These are phyloP conservation scores for Trachymyrmex cornetzi DNA, from an alignment of 1,140 invertebrate genomes.

Conservation along the genomic window DNA sequence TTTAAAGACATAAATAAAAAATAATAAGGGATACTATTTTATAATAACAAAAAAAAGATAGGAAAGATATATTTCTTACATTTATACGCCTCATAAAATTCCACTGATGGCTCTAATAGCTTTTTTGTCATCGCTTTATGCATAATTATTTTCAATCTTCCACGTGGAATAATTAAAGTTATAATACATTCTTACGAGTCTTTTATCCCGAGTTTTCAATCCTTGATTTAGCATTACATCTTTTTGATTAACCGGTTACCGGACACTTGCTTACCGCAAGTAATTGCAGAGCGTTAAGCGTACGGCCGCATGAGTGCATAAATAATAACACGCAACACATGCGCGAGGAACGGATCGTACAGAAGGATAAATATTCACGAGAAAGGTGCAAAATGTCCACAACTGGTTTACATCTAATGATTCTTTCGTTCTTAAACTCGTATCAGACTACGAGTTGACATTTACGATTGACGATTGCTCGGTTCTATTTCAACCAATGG, in stretches of 20 bases:
- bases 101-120: neutral
- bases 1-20: neutral
- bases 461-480: too few relatives aligned
- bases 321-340: constrained; percentile 31
- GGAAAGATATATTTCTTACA: neutral
- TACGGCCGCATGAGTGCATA: neutral
- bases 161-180: neutral
- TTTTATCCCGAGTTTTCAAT: neutral
- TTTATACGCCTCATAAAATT: constrained; percentile 6
- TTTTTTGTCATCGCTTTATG: neutral
- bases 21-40: neutral
- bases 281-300: constrained; percentile 3
- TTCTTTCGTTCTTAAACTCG: constrained; percentile 23
- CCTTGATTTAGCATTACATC: neutral
- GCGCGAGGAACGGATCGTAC: neutral
- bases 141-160: neutral
- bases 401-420: constrained; percentile 12
- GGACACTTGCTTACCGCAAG: neutral
- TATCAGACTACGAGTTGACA: too few relatives aligned
- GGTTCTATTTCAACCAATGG: too few relatives aligned
- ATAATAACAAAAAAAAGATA: neutral
- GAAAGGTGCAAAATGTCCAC: constrained; percentile 21
- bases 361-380: constrained; percentile 47
- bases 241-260: neutral
- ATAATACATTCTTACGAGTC: neutral